Evolutionary conservation across 2,113 vertebrate species (phyloP).

Genomic region (Cinclus mexicanus): DNA sequence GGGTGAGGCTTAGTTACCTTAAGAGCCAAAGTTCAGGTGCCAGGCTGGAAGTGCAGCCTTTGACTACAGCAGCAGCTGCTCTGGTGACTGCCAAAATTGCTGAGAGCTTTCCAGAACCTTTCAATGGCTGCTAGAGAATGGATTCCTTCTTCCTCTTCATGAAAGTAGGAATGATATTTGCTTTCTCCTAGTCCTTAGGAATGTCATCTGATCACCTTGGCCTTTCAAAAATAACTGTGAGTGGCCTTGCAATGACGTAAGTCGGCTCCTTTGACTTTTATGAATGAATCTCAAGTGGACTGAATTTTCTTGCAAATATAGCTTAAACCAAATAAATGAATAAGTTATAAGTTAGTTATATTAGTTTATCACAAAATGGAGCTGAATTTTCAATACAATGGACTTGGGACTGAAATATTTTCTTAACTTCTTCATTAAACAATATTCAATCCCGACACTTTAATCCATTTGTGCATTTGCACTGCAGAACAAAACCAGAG

Average conservation of each 20-base stretch:
- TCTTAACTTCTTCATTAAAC: background rate
- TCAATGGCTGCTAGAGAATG: fast-evolving
- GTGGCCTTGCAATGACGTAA: background rate
- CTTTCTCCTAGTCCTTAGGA: background rate
- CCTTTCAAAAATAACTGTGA: background rate
- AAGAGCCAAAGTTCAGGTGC: background rate
- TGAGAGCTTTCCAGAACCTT: background rate
- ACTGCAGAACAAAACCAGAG: background rate
- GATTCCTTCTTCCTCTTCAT: background rate
- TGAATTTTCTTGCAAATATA: background rate
- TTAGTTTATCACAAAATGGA: background rate
- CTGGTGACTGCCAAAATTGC: background rate
- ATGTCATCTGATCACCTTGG: fast-evolving
- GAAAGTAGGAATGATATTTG: background rate
- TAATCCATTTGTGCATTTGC: background rate
- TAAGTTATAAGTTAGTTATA: background rate
- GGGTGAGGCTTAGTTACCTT: background rate
- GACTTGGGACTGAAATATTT: background rate
- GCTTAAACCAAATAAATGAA: background rate
- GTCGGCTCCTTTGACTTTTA: background rate
- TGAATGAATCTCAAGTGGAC: background rate
- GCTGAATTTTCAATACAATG: background rate
- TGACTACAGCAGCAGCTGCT: background rate
- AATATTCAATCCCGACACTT: background rate
- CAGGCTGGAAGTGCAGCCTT: background rate